A percentile compares a stretch with the other conserved stretches of the same genome.
Conservation (phyloP, 2,113 vertebrate genomes). For the Oceanodroma tethys region DNA sequence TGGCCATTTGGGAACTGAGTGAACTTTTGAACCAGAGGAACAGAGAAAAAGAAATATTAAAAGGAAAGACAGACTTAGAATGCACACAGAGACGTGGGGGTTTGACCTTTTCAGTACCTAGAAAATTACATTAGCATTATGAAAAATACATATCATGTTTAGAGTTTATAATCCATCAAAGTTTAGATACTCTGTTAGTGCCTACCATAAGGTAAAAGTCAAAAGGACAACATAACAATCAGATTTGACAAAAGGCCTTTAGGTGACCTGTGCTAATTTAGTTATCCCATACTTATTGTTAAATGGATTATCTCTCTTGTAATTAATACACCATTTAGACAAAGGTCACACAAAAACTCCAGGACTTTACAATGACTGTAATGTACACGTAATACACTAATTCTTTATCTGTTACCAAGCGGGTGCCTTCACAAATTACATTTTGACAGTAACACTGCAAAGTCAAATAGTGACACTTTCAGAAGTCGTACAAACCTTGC, state of each 20-base stretch:
- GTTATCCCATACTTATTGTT: conserved; percentile 72
- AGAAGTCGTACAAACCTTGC: background rate
- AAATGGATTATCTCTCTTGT: conserved; percentile 73
- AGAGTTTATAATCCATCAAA: conserved; percentile 77
- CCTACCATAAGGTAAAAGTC: conserved; percentile 77
- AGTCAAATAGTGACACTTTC: background rate
- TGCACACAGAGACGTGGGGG: conserved; percentile 72
- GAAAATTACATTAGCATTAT: conserved; percentile 83
- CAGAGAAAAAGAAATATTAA: conserved; percentile 81
- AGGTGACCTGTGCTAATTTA: conserved; percentile 74
- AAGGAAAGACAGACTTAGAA: conserved; percentile 79
- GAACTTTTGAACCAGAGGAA: conserved; percentile 86
- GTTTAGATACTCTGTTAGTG: conserved; percentile 75
- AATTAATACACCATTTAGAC: conserved; percentile 76
- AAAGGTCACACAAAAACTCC: conserved; percentile 66
- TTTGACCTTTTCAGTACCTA: conserved; percentile 79
- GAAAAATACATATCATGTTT: conserved; percentile 81
- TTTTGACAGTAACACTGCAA: conserved; percentile 17
- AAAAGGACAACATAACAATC: conserved; percentile 81
- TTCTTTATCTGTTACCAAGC: conserved; percentile 29
- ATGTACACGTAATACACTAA: conserved; percentile 23
- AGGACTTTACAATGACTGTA: conserved; percentile 57
- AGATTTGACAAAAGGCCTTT: conserved; percentile 78
- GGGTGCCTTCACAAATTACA: conserved; percentile 12
- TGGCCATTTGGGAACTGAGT: conserved; percentile 84